phyloP scores from a whole-genome alignment of 92 coral and sea anemone species.

The Montipora capitata region DNA sequence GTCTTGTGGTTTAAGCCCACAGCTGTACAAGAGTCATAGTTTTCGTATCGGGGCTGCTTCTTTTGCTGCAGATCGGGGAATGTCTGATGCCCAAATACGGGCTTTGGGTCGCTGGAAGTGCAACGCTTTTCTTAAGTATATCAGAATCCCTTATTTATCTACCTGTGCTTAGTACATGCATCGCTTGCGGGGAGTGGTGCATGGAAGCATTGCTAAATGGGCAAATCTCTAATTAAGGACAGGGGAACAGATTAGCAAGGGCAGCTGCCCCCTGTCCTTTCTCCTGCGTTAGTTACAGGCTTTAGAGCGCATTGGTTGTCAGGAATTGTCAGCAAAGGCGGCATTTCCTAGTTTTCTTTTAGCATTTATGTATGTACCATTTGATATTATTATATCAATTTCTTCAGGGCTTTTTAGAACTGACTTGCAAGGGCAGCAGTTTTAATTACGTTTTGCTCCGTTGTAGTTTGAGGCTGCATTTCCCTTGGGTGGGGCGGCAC shows the following conservation, averaged over 20 bases:
- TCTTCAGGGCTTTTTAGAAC: no score
- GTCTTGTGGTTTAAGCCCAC: constrained; percentile 42
- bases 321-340: background rate
- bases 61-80: constrained; percentile 60
- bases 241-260: background rate
- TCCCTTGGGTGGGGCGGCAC: no score
- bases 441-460: no score
- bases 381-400: no score
- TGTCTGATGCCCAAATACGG: constrained; percentile 54
- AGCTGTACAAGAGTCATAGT: constrained; percentile 58
- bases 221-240: background rate
- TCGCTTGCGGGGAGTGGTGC: background rate
- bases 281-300: background rate
- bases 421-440: no score
- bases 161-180: no score
- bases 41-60: constrained; percentile 72
- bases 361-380: no score
- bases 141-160: background rate
- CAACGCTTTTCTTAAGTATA: constrained; percentile 1
- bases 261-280: background rate
- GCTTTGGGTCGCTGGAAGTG: constrained; percentile 12
- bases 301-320: background rate
- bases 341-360: background rate
- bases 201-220: background rate
- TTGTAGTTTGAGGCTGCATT: no score